Evolutionary conservation across 1,140 invertebrate species (phyloP).

Genomic region (Panulirus ornatus): DNA sequence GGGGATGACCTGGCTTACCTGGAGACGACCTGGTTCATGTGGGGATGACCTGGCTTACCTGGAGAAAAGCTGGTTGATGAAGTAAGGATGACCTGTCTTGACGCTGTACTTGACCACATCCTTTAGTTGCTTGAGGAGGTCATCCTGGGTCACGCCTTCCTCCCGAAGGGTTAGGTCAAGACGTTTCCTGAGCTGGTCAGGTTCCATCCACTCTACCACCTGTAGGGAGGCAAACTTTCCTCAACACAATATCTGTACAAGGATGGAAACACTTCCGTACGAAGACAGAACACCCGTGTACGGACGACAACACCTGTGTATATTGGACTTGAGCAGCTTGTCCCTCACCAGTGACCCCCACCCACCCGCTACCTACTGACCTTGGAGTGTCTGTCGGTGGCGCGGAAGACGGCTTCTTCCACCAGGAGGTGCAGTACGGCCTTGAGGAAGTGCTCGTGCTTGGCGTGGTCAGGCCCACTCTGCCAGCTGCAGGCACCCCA

Average conservation of each 20-base stretch:
- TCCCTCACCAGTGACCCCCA: no score
- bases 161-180: conserved; percentile 84
- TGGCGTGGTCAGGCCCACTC: conserved; percentile 8
- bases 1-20: no score
- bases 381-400: conserved; percentile 8
- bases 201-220: conserved; percentile 62
- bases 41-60: no score
- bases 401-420: conserved; percentile 18
- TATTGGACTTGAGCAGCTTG: no score
- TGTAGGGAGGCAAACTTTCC: no score
- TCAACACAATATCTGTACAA: no score
- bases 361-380: no score
- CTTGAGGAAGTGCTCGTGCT: conserved; percentile 9
- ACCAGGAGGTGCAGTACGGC: background rate
- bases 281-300: no score
- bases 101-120: conserved; percentile 85
- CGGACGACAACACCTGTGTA: no score
- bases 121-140: conserved; percentile 83
- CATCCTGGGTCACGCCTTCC: conserved; percentile 83
- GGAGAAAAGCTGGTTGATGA: conserved; percentile 86
- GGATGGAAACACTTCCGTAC: no score
- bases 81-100: conserved; percentile 85
- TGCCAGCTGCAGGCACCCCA: background rate
- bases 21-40: no score
- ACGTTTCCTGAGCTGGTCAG: conserved; percentile 37